Evolutionary conservation across 2,113 vertebrate genomes (phyloP), one percentile per base, ranked within the genome.

Genomic region (Malaclemys terrapin): DNA sequence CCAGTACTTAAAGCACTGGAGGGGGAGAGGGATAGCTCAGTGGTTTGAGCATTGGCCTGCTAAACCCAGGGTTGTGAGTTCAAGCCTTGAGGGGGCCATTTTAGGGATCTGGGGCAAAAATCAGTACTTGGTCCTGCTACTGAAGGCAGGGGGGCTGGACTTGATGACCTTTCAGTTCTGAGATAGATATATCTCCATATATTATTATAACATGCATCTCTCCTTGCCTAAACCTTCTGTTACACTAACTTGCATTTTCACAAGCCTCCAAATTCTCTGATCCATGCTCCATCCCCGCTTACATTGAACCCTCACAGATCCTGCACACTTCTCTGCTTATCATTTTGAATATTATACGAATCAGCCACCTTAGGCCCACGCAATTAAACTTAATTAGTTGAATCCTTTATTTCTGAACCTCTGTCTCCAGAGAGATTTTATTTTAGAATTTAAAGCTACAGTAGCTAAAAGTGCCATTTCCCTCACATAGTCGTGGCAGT

Each of bases 361-460:
- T 94, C 59, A 95, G 76, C 45, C 86, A 96, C 93, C 59, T 87
- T 87, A 87, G 85, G 31, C 65, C 93, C 83, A 91, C 93, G 78
- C 53, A 96, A 95, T 93, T 97, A 97, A 45, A 38, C 45, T 72
- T 97, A 96, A 96, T 96, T 95, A 96, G 56, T 87, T 95, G 25
- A 87, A 91, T 95, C 62, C 76, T 97, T 96, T 94, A 82, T 96
- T 94, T 92, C 89, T 96, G 95, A 88, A 85, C 20, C 38, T 96
- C 5, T 4, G 83, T 47, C 89, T 91, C 87, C 82, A 72, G 89
- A 89, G 57, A 88, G 50, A 84, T 86, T 96, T 97, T 89, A 87
- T 91, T 97, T 95, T 91, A 65, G 82, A 93, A 86, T 95, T 85
- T 85, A 95, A 91, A 92, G 78, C 59, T 85, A 53, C 5, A 81